Evolutionary conservation across 2,113 vertebrate genomes (phyloP).

Genomic region (Hydropotes inermis): DNA sequence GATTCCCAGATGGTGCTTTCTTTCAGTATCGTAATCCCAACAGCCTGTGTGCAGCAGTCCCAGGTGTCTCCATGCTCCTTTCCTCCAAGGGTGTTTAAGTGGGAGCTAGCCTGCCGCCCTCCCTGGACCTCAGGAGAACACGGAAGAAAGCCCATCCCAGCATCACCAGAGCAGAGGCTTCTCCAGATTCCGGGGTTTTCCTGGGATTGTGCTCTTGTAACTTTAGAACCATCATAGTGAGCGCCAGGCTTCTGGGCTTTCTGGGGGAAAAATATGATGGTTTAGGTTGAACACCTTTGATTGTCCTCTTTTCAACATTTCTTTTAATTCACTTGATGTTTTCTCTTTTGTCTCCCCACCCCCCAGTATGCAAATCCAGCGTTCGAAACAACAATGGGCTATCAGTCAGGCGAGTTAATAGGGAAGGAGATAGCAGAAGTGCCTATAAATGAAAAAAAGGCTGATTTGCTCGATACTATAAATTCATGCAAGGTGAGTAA

Average conservation of each 20-base stretch:
- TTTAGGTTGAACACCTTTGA: not conserved
- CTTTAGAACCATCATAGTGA: not conserved
- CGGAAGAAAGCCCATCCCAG: not conserved
- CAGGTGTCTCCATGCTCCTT: not conserved
- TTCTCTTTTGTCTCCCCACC: conserved; percentile 54
- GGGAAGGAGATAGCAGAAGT: conserved; percentile 96
- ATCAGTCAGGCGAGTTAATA: conserved; percentile 93
- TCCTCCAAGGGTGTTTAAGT: not conserved
- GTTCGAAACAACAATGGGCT: conserved; percentile 96
- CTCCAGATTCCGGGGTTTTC: not conserved
- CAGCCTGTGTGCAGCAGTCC: not conserved
- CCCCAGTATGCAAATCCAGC: conserved; percentile 97
- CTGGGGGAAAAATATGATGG: not conserved
- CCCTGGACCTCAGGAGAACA: not conserved
- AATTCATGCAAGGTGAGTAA: conserved; percentile 95
- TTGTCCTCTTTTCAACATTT: not conserved
- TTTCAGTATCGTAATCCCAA: fast-evolving
- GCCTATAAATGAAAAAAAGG: conserved; percentile 97
- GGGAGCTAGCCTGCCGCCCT: too few species aligned
- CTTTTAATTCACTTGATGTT: not conserved
- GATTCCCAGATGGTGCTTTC: not conserved
- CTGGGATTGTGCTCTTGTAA: not conserved
- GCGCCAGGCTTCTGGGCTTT: not conserved
- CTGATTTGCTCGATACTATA: conserved; percentile 95
- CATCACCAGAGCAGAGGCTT: not conserved